Percentiles rank a stretch among this genome's conserved stretches.
Evolutionary conservation across 2,797 vertebrate species (phyloP).

Genomic region (Kryptolebias ocellatus): DNA sequence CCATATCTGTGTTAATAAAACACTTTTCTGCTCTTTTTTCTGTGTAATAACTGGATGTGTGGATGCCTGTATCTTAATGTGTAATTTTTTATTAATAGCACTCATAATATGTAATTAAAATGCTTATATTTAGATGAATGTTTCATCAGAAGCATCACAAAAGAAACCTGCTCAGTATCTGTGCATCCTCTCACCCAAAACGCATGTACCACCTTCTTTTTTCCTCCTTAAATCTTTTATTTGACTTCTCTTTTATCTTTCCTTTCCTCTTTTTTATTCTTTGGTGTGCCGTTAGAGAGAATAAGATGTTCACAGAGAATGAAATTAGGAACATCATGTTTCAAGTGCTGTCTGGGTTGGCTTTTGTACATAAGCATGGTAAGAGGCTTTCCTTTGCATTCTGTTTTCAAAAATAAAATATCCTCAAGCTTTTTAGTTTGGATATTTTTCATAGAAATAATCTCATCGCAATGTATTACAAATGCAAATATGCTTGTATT

Average conservation of each 20-base stretch:
- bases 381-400: constrained; percentile 59
- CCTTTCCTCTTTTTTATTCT: constrained; percentile 45
- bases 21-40: constrained; percentile 18
- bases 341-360: constrained; percentile 81
- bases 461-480: constrained; percentile 1
- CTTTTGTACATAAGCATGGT: constrained; percentile 85
- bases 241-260: constrained; percentile 41
- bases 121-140: background rate
- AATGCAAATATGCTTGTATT: constrained; percentile 2
- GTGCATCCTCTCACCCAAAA: constrained; percentile 51
- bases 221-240: constrained; percentile 11
- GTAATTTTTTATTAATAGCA: background rate
- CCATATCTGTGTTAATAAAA: background rate
- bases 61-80: constrained; percentile 27
- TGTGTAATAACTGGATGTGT: constrained; percentile 52
- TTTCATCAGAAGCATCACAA: background rate
- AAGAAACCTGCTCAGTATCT: background rate
- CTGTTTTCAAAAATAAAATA: constrained; percentile 12
- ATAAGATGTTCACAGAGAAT: constrained; percentile 85
- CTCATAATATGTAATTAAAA: background rate
- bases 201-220: constrained; percentile 10
- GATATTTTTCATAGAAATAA: constrained; percentile 17
- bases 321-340: constrained; percentile 87
- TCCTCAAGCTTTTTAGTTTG: constrained; percentile 26
- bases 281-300: constrained; percentile 72